Evolutionary conservation across 2,888 invertebrate species (phyloP).

Genomic region (Disparrhopalites patrizii): DNA sequence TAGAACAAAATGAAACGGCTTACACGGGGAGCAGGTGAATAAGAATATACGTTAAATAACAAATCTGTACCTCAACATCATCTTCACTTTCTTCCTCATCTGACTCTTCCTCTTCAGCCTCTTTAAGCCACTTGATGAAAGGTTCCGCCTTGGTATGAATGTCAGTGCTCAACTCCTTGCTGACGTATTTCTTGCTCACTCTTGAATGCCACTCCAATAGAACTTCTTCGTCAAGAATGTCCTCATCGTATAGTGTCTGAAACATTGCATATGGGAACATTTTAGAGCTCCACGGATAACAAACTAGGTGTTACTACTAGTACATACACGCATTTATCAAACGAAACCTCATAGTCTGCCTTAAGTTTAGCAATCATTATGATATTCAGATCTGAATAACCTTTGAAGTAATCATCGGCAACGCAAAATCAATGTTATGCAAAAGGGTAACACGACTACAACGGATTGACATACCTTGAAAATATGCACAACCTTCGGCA

Average conservation of each 20-base stretch:
- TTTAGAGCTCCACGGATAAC: not conserved
- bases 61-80: constrained; percentile 59
- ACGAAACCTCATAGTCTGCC: constrained; percentile 45
- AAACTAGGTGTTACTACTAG: not conserved
- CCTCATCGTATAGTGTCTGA: constrained; percentile 84
- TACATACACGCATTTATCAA: not conserved
- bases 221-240: constrained; percentile 91
- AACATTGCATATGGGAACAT: constrained; percentile 46
- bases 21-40: not conserved
- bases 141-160: constrained; percentile 88
- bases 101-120: constrained; percentile 91
- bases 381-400: constrained; percentile 47
- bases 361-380: constrained; percentile 41
- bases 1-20: not conserved
- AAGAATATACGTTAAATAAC: not conserved
- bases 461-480: constrained; percentile 62
- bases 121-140: constrained; percentile 93
- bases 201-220: constrained; percentile 94
- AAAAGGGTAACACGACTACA: too few species aligned
- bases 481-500: constrained; percentile 83
- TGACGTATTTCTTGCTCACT: constrained; percentile 90
- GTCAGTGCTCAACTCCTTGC: constrained; percentile 83
- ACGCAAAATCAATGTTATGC: too few species aligned
- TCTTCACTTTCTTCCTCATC: constrained; percentile 70
- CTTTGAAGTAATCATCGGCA: constrained; percentile 44